phyloP scores from a whole-genome alignment of 2,888 invertebrate genomes.

The Scaptomyza reducta region DNA sequence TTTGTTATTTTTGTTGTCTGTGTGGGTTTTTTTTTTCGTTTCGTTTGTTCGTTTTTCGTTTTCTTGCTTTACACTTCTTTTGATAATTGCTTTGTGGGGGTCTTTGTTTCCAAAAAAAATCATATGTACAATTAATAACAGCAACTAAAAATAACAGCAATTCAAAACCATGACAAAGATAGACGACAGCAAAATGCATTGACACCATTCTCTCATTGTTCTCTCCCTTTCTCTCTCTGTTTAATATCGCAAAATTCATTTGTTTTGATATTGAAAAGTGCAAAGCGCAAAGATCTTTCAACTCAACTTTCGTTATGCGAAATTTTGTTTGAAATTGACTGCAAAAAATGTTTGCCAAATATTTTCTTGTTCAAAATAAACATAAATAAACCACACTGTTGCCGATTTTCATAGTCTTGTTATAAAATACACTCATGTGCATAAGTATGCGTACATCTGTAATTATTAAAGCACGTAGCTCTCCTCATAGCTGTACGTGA shows the following conservation, averaged over 20 bases:
- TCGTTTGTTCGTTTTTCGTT: conserved; percentile 20
- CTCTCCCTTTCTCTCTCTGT: neutral
- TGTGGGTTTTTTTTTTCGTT: conserved; percentile 1
- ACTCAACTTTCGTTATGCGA: neutral
- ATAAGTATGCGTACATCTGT: conserved; percentile 6
- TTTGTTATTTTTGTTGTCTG: conserved; percentile 3
- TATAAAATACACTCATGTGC: neutral
- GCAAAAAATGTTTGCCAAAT: conserved; percentile 69
- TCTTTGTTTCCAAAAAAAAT: conserved; percentile 55
- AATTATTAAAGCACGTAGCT: conserved; percentile 17
- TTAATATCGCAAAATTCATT: neutral
- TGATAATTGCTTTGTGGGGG: conserved; percentile 48
- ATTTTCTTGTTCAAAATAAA: conserved; percentile 13
- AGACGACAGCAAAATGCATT: conserved; percentile 31
- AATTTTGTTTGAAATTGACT: conserved; percentile 24
- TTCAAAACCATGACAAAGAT: conserved; percentile 12
- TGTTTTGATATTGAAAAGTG: conserved; percentile 29
- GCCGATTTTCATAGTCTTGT: conserved; percentile 13
- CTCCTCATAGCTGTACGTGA: conserved; percentile 23
- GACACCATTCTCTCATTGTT: conserved; percentile 13
- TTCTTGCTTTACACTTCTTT: conserved; percentile 34
- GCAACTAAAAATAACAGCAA: conserved; percentile 52
- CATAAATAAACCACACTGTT: conserved; percentile 4
- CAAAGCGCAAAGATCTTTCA: conserved; percentile 5
- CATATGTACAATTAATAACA: conserved; percentile 10